Evolutionary conservation across 1,140 invertebrate genomes (phyloP), one percentile per base, ranked within the genome.

Genomic region (Caenorhabditis latens): DNA sequence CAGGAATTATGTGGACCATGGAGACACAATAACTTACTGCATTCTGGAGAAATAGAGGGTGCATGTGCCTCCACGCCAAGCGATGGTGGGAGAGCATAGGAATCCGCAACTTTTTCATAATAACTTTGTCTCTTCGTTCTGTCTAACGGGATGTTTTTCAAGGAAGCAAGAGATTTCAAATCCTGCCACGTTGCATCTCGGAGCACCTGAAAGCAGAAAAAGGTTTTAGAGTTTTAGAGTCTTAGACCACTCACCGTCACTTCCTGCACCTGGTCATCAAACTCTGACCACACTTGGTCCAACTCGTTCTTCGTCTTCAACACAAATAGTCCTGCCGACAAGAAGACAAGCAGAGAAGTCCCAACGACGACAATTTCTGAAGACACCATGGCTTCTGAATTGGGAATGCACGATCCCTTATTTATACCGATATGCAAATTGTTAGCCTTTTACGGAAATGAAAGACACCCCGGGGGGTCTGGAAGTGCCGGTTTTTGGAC

Each of bases 51-150:
- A 48, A 82, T 82, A 0, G 84, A 83, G 11, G 65, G 87, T 13
- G 65, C 83, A 55, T 85, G 87, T 19, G 84, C 87, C 53, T 83
- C 63, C 8, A 88, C 67, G 43, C 58, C 87, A 48, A 48, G n/a
- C 2, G 84, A 87, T 8, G 63, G 61, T 16, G 40, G 83, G 6
- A 48, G 48, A 19, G 87, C 63, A 43, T 85, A 71, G 4, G 53
- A 71, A n/a, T 71, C 67, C 19, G 46, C 71, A 0, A 86, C 67
- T 32, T 82, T 85, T 13, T 88, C 87, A 67, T 88, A 88, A 67
- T 88, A 88, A 16, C 55, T 85, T 63, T 88, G 87, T 42, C 87
- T 40, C 46, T 83, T 85, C 0, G 57, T 16, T 0, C 86, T 57
- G 42, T 67, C 61, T 11, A 50, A 75, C 0, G 16, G 42, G 19